Base-by-base conservation (phyloP, 2,888 invertebrate genomes). In the Tineola bisselliella region DNA sequence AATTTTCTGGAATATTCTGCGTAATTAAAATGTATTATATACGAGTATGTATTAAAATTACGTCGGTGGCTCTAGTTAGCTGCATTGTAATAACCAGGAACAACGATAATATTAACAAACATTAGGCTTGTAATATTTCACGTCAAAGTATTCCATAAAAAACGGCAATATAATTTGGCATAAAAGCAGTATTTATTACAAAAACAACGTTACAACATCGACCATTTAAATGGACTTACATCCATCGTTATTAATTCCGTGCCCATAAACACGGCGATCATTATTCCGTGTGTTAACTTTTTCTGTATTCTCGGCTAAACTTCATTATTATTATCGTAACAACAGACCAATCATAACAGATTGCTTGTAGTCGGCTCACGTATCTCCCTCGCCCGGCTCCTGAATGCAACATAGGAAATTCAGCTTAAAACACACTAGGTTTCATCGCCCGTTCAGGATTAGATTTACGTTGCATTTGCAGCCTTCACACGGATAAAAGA, bases 331-430 rank as follows among this genome's bases (percentile, higher is more conserved):
- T 48, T 48, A 54, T 25, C 17, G 12, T 54, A 54, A 54, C 54
- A 54, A 54, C 54, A 25, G 18, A 25, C 54, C 54, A 54, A 54
- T 54, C 54, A 54, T 54, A 54, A 54, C 54, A 18, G 54, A 54
- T 25, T 54, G 54, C 54, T 54, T 19, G 54, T 54, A 54, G 54
- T 18, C 54, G 10, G 19, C 54, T 54, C 54, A 54, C 54, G 54
- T 54, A 12, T 6, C 25, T 54, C 18, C 25, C 25, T 25, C 48
- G 48, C 48, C 25, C 54, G 54, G 54, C 19, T 25, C 3, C 25
- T n/a, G 54, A 54, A 54, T 54, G 54, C 54, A 54, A 54, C 54
- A 54, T 54, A 12, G 54, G 25, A 48, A 15, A 15, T 48, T 48
- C 48, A 48, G 48, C 48, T 48, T 48, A 48, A 48, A 48, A 48